Base-by-base conservation (phyloP, 2,888 invertebrate genomes). In the Micropterix aruncella region DNA sequence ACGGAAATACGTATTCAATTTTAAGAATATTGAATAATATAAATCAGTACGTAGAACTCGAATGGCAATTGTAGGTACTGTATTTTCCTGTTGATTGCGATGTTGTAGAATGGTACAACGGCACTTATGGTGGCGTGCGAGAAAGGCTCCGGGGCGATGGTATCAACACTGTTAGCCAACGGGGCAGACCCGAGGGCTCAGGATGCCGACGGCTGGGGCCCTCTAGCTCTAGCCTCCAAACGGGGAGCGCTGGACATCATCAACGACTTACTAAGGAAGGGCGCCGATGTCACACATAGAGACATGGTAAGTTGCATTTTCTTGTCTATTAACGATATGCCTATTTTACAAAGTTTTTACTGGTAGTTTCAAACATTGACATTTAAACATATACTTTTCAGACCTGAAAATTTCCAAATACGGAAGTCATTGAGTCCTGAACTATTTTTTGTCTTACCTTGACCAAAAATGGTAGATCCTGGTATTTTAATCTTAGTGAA, bases 181-280 rank as follows among this genome's bases (percentile, higher is more conserved):
- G 92, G 93, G 47, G 94, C 95, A 19, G 96, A 97, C 67, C 82
- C 91, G 15, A 85, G 90, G 62, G 83, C 86, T 12, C 85, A 89
- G 56, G 97, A 97, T 65, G 76, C 80, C 56, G 96, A 97, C 60
- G 88, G 89, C 54, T 95, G 96, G 92, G 86, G 90, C 38, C 80
- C 95, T 4, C 65, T 99, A 48, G 72, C 93, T 51, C 89, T 88
- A 64, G 94, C 96, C 15, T 80, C 94, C 3, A 89, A 91, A 56
- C 88, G 85, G 55, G 96, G 96, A 0, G 80, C 90, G 61, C 68
- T 80, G 18, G 81, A 87, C 56, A 77, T 93, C 43, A 87, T 87
- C 44, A 73, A 79, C 50, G 81, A 89, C 52, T 65, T 97, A 40
- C 60, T 95, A 46, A 90, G 92, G 54, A 83, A 86, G 58, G 88